phyloP scores from a whole-genome alignment of 2,113 vertebrate genomes.

The Megatriorchis doriae region DNA sequence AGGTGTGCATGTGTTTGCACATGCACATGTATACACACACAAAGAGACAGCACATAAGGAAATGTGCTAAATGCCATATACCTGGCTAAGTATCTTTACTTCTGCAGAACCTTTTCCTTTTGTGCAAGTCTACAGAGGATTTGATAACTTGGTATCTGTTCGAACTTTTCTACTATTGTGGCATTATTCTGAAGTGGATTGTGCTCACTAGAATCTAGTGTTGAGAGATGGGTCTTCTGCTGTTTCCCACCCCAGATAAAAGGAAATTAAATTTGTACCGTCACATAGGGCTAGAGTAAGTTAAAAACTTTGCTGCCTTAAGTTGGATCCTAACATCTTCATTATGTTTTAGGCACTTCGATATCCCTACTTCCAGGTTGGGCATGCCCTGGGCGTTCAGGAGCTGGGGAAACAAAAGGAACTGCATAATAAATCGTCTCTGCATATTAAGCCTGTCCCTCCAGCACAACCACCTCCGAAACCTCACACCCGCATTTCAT shows the following conservation, averaged over 20 bases:
- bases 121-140: not conserved
- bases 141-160: not conserved
- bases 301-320: not conserved
- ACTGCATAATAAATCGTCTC: conserved; percentile 65
- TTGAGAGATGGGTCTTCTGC: not conserved
- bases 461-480: conserved; percentile 79
- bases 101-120: not conserved
- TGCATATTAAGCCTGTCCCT: conserved; percentile 79
- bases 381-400: conserved; percentile 82
- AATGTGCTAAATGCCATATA: not conserved
- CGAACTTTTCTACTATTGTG: not conserved
- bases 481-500: conserved; percentile 72
- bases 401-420: conserved; percentile 78
- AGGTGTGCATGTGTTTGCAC: not conserved
- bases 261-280: not conserved
- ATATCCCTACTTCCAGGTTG: conserved; percentile 88
- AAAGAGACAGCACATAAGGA: not conserved
- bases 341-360: conserved; percentile 81
- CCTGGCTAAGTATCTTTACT: not conserved
- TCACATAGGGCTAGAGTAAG: not conserved
- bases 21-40: too few relatives aligned
- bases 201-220: not conserved
- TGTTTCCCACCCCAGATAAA: not conserved
- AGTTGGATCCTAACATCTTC: not conserved
- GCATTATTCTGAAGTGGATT: not conserved